Evolutionary conservation across 1,140 invertebrate genomes (phyloP), one percentile per base, ranked within the genome.

Genomic region (Diplogasteroides magnus): DNA sequence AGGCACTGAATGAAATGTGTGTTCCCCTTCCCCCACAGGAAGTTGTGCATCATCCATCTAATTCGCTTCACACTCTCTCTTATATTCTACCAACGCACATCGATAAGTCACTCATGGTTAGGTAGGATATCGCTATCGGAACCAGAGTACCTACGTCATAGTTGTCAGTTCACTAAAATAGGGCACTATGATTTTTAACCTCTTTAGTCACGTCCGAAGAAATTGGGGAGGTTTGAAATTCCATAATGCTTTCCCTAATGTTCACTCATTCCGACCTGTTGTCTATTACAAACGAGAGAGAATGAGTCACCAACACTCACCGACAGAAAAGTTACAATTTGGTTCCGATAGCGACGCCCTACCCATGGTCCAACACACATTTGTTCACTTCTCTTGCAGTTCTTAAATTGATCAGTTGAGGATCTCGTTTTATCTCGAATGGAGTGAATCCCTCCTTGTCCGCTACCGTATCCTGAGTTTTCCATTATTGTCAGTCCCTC

Each of bases 391-490:
- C 37, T 60, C 69, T 14, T 2, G 60, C 58, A 56, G 58, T 64
- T n/a, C 65, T 58, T 63, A 71, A 27, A 55, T 66, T 32, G 29
- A 71, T 65, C 32, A 71, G 55, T 25, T 58, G 48, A 14, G 62
- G 64, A 66, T 71, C 65, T 23, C 32, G 55, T 15, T 60, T 32
- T 3, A 71, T 57, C 32, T 71, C 69, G 23, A 31, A 57, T 25
- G 69, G 55, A 19, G 69, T 66, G 29, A 71, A 71, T 15, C 69
- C 69, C 28, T 71, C 69, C 2, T 55, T 29, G 65, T 71, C 69
- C 37, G 37, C 19, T 6, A 48, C 19, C 37, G 37, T 11, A 19
- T 19, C 37, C 37, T 48, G 37, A 48, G 19, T 11, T 6, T 11
- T 48, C 37, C 6, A 48, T 11, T 6, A 48, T 48, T 19, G 19